Evolutionary conservation across 2,888 invertebrate species (phyloP).

Genomic region (Epistrophe grossulariae): DNA sequence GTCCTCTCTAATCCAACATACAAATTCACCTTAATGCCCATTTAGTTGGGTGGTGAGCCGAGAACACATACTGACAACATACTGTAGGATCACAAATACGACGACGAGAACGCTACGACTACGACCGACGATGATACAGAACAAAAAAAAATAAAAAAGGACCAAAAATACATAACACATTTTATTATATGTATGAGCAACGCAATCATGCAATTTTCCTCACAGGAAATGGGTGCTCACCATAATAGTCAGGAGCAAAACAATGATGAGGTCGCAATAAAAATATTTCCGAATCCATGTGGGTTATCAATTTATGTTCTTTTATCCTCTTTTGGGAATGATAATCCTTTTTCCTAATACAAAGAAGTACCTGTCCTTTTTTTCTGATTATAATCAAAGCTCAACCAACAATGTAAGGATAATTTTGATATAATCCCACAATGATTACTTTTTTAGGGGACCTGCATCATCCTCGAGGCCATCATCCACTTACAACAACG

Average conservation of each 20-base stretch:
- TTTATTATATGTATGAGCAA: slow-evolving; percentile 66
- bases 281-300: slow-evolving; percentile 73
- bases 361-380: slow-evolving; percentile 40
- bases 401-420: slow-evolving; percentile 53
- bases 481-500: slow-evolving; percentile 49
- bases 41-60: slow-evolving; percentile 66
- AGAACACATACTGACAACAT: slow-evolving; percentile 41
- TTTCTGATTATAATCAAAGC: slow-evolving; percentile 56
- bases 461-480: slow-evolving; percentile 49
- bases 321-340: slow-evolving; percentile 58
- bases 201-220: slow-evolving; percentile 64
- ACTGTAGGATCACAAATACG: slow-evolving; percentile 6
- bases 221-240: slow-evolving; percentile 51
- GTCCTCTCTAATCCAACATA: slow-evolving; percentile 70
- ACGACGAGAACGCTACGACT: not conserved
- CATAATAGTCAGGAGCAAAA: slow-evolving; percentile 5
- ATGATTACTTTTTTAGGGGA: slow-evolving; percentile 74
- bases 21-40: slow-evolving; percentile 75
- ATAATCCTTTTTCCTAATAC: slow-evolving; percentile 57
- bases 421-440: slow-evolving; percentile 69
- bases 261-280: slow-evolving; percentile 71
- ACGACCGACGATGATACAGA: slow-evolving; percentile 13
- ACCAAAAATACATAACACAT: slow-evolving; percentile 61
- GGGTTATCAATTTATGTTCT: slow-evolving; percentile 74
- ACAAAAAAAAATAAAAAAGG: slow-evolving; percentile 6